Evolutionary conservation across 2,797 vertebrate species (phyloP), one percentile per base, ranked within the genome.

Genomic region (Adrianichthys oophorus): DNA sequence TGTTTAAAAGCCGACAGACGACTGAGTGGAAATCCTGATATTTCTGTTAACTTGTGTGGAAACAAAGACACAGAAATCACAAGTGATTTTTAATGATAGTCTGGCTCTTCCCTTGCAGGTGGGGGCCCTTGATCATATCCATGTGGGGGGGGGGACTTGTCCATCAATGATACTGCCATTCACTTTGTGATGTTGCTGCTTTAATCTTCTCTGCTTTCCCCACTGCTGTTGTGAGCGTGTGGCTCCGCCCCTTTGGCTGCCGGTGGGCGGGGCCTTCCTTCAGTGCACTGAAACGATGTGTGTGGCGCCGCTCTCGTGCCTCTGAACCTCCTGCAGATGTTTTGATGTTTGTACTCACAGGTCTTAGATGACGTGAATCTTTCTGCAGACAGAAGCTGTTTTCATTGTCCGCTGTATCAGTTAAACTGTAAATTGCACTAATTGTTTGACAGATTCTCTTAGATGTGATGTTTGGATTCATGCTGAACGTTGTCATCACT

Each of bases 391-490:
- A 66, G 76, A 80, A 73, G 76, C 76, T 75, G 78, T 81, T 84
- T 87, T 79, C 62, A 48, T 12, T 12, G 3, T 37, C 32, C 12
- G 24, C 76, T 53, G 58, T 52, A 14, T 21, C 70, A 68, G 85
- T 83, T 82, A 48, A 65, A 78, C 59, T 73, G 76, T 84, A 83
- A 82, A 89, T 90, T 90, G 91, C 90, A 91, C 89, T 92, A 87
- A 89, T 65, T 84, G 79, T 89, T 89, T 80, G 61, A 66, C 59
- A 79, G 57, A 85, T 58, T 79, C 85, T 86, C 67, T 78, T 83
- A 75, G 75, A 80, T 77, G 80, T 89, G 79, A 65, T 49, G 71
- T 85, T 85, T 76, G 83, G 77, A 76, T 87, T 82, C 72, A 17
- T 62, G 68, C 74, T 90, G 68, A 87, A 86, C 89, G 85, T 91